Percentiles rank a stretch among this genome's conserved stretches.
Evolutionary conservation across 2,888 invertebrate species (phyloP).

Genomic region (Pristionchus entomophagus): DNA sequence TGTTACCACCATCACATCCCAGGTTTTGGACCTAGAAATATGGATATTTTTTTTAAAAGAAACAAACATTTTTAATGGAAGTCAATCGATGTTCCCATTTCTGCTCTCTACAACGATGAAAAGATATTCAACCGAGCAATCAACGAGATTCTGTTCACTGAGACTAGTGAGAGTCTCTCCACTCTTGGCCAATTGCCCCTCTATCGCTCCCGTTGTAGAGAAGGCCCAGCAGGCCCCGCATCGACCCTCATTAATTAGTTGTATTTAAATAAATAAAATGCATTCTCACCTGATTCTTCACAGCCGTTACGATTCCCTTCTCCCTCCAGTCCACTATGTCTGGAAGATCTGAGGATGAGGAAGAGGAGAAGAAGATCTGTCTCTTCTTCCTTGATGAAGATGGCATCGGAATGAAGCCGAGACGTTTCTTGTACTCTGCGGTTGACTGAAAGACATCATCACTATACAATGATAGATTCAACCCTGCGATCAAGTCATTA

Average conservation of each 20-base stretch:
- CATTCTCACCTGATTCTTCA: neutral
- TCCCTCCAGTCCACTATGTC: neutral
- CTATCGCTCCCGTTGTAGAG: slow-evolving; percentile 76
- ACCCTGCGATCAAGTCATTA: too few relatives aligned
- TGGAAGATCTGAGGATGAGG: neutral
- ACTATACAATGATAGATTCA: too few relatives aligned
- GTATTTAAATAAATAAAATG: too few relatives aligned
- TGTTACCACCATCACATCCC: slow-evolving; percentile 19
- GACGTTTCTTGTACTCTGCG: neutral
- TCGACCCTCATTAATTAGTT: slow-evolving; percentile 78
- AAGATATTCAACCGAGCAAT: slow-evolving; percentile 26
- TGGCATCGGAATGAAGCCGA: neutral
- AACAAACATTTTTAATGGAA: too few relatives aligned
- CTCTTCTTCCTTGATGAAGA: neutral
- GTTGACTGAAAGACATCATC: neutral
- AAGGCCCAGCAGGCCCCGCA: slow-evolving; percentile 86
- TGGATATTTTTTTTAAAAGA: neutral
- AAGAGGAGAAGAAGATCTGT: neutral
- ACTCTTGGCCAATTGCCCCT: slow-evolving; percentile 73
- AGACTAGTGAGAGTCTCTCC: neutral
- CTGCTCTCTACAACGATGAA: too few relatives aligned
- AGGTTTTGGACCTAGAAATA: neutral
- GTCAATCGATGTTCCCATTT: too few relatives aligned
- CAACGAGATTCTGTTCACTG: slow-evolving; percentile 29
- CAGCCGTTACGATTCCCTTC: neutral